Percentiles rank a stretch among this genome's conserved stretches.
These are phyloP conservation scores for Agonopterix alstromeriana DNA, from an alignment of 2,888 invertebrate genomes.

Conservation along the genomic window DNA sequence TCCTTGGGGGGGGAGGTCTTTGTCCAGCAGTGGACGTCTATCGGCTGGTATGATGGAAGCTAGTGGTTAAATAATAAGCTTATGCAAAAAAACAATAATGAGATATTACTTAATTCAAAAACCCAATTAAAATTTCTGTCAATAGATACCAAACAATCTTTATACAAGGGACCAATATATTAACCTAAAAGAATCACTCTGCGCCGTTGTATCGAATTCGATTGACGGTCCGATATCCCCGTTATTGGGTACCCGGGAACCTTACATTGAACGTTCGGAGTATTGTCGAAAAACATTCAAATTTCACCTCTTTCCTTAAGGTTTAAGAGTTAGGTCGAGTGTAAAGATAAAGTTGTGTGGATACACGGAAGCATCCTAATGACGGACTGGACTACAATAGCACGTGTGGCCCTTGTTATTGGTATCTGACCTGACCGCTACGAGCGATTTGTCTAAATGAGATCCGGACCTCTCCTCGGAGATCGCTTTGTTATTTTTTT, in stretches of 20 bases:
- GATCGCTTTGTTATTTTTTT: conserved; percentile 60
- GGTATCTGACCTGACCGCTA: conserved; percentile 75
- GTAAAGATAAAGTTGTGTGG: conserved; percentile 29
- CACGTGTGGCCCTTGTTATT: conserved; percentile 71
- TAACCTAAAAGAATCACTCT: conserved; percentile 44
- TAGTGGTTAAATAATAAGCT: no score
- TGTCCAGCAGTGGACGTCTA: no score
- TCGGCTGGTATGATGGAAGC: no score
- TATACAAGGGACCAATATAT: conserved; percentile 28
- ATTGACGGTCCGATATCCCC: conserved; percentile 48
- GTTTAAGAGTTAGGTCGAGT: conserved; percentile 28
- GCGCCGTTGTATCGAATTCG: conserved; percentile 23
- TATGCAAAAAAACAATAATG: no score
- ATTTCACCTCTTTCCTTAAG: conserved; percentile 27
- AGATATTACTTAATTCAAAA: no score
- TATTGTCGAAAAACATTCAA: conserved; percentile 17
- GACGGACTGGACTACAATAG: conserved; percentile 70
- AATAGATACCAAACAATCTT: conserved; percentile 10
- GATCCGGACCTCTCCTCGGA: conserved; percentile 59
- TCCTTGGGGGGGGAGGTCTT: no score
- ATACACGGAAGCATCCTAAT: conserved; percentile 67
- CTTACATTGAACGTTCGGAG: conserved; percentile 21
- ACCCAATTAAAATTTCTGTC: not conserved
- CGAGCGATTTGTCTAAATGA: conserved; percentile 76
- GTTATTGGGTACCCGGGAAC: conserved; percentile 47